Evolutionary conservation across 2,797 vertebrate species (phyloP), one percentile per base, ranked within the genome.

Genomic region (Lithobates sylvaticus): DNA sequence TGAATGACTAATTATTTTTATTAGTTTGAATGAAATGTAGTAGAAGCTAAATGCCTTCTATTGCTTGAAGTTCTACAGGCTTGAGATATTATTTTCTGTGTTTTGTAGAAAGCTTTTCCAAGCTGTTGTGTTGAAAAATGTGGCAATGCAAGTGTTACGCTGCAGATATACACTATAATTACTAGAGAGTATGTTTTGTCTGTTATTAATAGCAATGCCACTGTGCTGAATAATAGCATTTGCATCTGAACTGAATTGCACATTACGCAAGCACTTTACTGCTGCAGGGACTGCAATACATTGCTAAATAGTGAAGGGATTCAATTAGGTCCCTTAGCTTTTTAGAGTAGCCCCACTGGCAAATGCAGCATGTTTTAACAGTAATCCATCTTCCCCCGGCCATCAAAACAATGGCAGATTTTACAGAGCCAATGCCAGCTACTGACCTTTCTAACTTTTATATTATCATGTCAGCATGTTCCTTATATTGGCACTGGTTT

Each of bases 311-410:
- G 84, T 81, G 78, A 81, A 81, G 84, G 73, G 72, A 86, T 86
- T 86, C 78, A 86, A 76, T 82, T 76, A 81, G 72, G 84, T 82
- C 84, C 84, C 84, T 86, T 76, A 86, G 84, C 84, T 81, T 86
- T 86, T 86, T 77, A 70, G 78, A 71, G 27, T 54, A 86, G 78
- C 84, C 72, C 78, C 73, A 86, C 58, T 86, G 84, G 84, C 78
- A 86, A 82, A 77, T 67, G n/a, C 47, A 44, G 73, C 70, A 76
- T 69, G 65, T 76, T 76, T 86, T 77, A 86, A 81, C 73, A 64
- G 73, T 73, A 86, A 86, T 86, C 84, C 67, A 81, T 86, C 78
- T 86, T 86, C 73, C 78, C 39, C 36, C 21, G 18, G 78, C 36
- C 84, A 82, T 81, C 71, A 78, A 86, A 71, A 82, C 50, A 21